Percentiles rank a stretch among this genome's conserved stretches.
These are phyloP conservation scores for Ia io DNA, from an alignment of 2,113 vertebrate genomes.

Conservation along the genomic window DNA sequence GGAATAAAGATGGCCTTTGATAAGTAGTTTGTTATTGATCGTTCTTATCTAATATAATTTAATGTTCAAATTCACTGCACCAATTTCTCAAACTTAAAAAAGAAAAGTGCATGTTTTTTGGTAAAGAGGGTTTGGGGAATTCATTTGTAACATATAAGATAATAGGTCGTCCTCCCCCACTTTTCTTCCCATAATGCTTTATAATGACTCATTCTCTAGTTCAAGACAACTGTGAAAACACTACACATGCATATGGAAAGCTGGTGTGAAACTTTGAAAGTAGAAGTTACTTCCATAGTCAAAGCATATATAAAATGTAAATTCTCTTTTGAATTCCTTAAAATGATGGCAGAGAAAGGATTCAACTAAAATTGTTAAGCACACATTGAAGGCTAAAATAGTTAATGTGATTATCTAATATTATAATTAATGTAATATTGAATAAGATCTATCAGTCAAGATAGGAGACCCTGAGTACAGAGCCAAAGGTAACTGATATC, in stretches of 20 bases:
- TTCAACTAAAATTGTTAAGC: constrained; percentile 13
- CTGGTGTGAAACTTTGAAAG: neutral
- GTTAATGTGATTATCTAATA: neutral
- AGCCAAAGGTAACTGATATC: neutral
- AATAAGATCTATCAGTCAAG: neutral
- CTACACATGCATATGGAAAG: neutral
- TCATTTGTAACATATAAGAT: neutral
- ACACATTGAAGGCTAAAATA: neutral
- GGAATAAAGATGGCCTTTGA: neutral
- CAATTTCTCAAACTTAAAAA: neutral
- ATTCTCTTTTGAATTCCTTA: neutral
- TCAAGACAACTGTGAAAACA: neutral
- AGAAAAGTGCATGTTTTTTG: neutral
- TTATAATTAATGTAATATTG: neutral
- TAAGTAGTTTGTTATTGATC: neutral
- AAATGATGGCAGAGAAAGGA: neutral
- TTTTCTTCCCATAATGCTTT: neutral
- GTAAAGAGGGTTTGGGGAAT: neutral
- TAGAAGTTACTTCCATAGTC: neutral
- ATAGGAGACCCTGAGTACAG: neutral
- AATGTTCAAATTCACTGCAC: neutral
- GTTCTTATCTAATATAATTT: neutral
- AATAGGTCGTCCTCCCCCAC: neutral
- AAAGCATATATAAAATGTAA: neutral
- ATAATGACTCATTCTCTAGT: neutral